Evolutionary conservation across 2,888 invertebrate species (phyloP).

Genomic region (Bhutanitis thaidina): DNA sequence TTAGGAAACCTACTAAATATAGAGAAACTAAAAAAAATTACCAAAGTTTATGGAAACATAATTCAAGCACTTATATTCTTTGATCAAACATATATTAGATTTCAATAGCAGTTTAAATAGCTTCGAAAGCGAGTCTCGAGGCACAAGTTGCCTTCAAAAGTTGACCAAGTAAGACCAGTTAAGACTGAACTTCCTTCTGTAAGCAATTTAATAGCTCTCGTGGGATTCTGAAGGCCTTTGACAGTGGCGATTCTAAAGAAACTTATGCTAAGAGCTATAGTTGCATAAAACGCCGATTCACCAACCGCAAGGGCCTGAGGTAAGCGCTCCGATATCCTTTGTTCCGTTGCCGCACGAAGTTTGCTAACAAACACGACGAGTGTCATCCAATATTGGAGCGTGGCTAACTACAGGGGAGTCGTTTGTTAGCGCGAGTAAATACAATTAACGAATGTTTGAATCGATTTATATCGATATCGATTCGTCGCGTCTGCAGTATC

Average conservation of each 20-base stretch:
- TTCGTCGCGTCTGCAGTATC: no score
- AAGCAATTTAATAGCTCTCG: conserved; percentile 30
- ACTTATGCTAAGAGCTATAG: conserved; percentile 39
- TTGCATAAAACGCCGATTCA: conserved; percentile 56
- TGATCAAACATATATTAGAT: conserved; percentile 43
- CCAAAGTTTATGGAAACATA: no score
- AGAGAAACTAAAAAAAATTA: no score
- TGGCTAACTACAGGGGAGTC: neutral
- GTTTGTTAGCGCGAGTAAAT: conserved; percentile 10
- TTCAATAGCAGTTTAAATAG: conserved; percentile 56
- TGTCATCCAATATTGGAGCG: conserved; percentile 29
- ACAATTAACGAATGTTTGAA: conserved; percentile 16
- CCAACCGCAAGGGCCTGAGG: conserved; percentile 50
- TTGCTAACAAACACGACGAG: conserved; percentile 36
- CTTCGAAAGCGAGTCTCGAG: conserved; percentile 49
- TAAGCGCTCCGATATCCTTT: conserved; percentile 60
- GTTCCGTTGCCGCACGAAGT: conserved; percentile 39
- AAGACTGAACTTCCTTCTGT: conserved; percentile 40
- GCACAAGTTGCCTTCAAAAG: conserved; percentile 44
- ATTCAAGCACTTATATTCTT: conserved; percentile 17
- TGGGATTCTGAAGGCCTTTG: conserved; percentile 35
- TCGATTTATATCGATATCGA: neutral
- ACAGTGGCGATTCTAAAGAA: conserved; percentile 37
- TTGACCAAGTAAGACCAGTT: conserved; percentile 43
- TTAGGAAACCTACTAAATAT: no score